These are phyloP conservation scores for Digitonthophagus gazella DNA, from an alignment of 2,888 invertebrate genomes.

Conservation along the genomic window DNA sequence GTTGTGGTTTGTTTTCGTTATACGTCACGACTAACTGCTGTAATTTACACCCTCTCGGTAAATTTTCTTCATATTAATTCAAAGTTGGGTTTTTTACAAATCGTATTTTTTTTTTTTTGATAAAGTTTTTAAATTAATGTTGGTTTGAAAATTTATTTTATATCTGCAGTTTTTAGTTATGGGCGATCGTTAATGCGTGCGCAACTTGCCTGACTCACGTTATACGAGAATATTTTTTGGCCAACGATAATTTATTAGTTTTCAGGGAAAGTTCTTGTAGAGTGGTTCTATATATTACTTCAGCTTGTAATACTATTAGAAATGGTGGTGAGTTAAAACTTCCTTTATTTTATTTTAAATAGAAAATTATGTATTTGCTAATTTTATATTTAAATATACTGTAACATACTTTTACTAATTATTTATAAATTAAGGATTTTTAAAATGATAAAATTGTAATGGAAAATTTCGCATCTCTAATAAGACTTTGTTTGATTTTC, in stretches of 20 bases:
- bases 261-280: background rate
- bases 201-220: background rate
- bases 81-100: background rate
- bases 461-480: too few relatives aligned
- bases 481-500: too few relatives aligned
- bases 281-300: background rate
- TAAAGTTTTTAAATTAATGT: background rate
- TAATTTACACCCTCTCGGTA: background rate
- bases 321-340: background rate
- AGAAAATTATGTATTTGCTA: too few relatives aligned
- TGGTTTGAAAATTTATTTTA: background rate
- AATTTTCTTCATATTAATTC: background rate
- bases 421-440: too few relatives aligned
- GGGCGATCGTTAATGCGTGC: background rate
- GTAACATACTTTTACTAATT: too few relatives aligned
- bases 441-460: too few relatives aligned
- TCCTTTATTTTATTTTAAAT: too few relatives aligned
- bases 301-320: background rate
- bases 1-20: background rate
- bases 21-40: background rate
- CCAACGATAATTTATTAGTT: background rate
- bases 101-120: background rate
- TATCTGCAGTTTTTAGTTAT: background rate
- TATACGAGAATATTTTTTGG: background rate
- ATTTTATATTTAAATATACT: too few relatives aligned